Base-by-base conservation (phyloP, 1,140 invertebrate genomes). In the Eriocheir sinensis region DNA sequence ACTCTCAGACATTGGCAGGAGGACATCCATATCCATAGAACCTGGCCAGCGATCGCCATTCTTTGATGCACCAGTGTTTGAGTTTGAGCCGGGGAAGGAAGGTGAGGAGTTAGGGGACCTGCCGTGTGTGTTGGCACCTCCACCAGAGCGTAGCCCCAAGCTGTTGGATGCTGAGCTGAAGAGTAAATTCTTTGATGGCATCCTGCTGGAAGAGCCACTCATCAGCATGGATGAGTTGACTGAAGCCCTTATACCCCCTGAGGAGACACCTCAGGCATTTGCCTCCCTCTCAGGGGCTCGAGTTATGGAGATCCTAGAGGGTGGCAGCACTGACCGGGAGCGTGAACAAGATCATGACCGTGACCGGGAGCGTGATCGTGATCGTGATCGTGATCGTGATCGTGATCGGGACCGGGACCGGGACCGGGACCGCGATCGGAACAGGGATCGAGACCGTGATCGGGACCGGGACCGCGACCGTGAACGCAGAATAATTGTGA, bases 11-110 rank as follows among this genome's bases (percentile, higher is more conserved):
- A 96, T 96, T 36, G 95, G 95, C 2, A 79, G 95, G 41, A 95
- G 95, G 80, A 94, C 95, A 8, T 95, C 95, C 21, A 95, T 95
- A 72, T 94, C 93, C 41, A 89, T 92, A 86, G 95, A 95, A 72
- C 94, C 94, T 72, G 95, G 94, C 6, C 95, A 95, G 83, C 79
- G 95, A 21, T 95, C 95, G 40, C 95, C 95, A 38, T 95, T 95
- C 81, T 95, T 95, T 94, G 95, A 96, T 93, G 92, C 92, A 53
- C 94, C 94, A 53, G 95, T 94, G 3, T 96, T 96, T 89, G 95
- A 96, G 60, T 96, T 94, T 88, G 94, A 96, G 92, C 89, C 94
- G 38, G 95, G 95, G 53, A 91, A 93, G 32, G 93, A 95, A 27
- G 93, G 41, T 34, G 95, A 95, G 4, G 95, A 96, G 72, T 91